phyloP scores from a whole-genome alignment of 2,113 vertebrate species.

The Lonchura striata region DNA sequence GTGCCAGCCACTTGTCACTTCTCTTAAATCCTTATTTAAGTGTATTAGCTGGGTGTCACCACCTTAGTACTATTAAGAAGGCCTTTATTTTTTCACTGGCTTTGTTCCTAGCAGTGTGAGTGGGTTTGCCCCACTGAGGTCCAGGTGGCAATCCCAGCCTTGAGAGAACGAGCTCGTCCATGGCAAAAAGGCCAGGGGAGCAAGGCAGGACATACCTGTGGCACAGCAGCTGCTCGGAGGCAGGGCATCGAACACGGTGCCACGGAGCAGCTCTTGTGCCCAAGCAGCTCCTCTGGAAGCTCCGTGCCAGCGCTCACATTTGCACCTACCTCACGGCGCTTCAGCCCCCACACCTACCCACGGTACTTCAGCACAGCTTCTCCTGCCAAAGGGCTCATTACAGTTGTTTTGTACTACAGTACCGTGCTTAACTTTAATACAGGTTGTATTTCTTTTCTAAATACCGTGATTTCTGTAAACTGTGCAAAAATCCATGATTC shows the following conservation, averaged over 20 bases:
- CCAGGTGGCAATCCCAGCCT: not conserved
- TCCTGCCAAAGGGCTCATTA: not conserved
- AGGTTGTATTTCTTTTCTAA: not conserved
- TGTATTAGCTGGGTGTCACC: not conserved
- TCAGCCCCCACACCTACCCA: not conserved
- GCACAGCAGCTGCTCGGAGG: not conserved
- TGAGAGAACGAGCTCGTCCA: not conserved
- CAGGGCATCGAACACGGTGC: not conserved
- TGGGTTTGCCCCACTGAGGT: not conserved
- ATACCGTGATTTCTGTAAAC: not conserved
- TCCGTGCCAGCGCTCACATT: not conserved
- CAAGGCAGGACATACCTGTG: fast-evolving
- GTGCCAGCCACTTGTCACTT: not conserved
- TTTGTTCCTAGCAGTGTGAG: not conserved
- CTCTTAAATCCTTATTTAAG: not conserved
- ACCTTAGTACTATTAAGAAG: not conserved
- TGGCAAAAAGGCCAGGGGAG: not conserved
- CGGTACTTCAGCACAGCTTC: not conserved
- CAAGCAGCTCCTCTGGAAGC: not conserved
- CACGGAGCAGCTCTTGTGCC: not conserved
- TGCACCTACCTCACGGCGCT: fast-evolving
- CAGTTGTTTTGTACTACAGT: not conserved
- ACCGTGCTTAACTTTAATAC: not conserved
- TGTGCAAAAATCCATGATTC: not conserved
- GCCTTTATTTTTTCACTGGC: not conserved